Evolutionary conservation across 92 coral and sea anemone genomes (phyloP), one percentile per base, ranked within the genome.

Genomic region (Heliopora coerulea): DNA sequence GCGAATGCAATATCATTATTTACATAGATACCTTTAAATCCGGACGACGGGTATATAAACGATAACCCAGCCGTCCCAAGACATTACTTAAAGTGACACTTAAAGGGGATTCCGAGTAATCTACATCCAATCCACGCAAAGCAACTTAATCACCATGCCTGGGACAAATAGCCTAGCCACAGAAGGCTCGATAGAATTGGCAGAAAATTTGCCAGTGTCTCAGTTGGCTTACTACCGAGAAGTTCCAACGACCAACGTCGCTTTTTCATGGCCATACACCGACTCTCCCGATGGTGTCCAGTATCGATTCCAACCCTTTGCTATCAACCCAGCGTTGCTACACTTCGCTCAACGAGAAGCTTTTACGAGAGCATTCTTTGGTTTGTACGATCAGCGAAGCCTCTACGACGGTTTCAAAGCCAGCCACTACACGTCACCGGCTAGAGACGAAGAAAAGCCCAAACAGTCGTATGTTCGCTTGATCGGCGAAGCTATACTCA

Each of bases 401-500:
- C 3, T 52, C 28, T 29, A 49, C 39, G 77, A 70, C 49, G 77
- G 77, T 15, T 23, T 17, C 62, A 70, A 70, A 35, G 26, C 77
- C 17, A 49, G 39, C 56, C 24, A 8, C 25, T 70, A 54, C 12
- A 54, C n/a, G 12, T 32, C 77, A 4, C 77, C 77, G 14, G 32
- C 62, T 1, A 56, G 49, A 19, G 77, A 54, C 11, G 77, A 70
- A 35, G 97, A 91, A 41, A 91, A 91, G 28, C 97, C 97, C 10
- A 80, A 77, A 34, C 97, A 91, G 59, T 89, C 96, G 13, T 91
- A 91, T 82, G 90, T 91, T 5, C 96, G 97, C 9, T 80, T 91
- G 30, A 91, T 91, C 33, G 97, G 91, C 1, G 91, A 87, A 65
- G 97, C 96, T n/a, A 91, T 91, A 32, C 91, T 91, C 10, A 79